phyloP scores from a whole-genome alignment of 2,113 vertebrate genomes.

The Columba livia region DNA sequence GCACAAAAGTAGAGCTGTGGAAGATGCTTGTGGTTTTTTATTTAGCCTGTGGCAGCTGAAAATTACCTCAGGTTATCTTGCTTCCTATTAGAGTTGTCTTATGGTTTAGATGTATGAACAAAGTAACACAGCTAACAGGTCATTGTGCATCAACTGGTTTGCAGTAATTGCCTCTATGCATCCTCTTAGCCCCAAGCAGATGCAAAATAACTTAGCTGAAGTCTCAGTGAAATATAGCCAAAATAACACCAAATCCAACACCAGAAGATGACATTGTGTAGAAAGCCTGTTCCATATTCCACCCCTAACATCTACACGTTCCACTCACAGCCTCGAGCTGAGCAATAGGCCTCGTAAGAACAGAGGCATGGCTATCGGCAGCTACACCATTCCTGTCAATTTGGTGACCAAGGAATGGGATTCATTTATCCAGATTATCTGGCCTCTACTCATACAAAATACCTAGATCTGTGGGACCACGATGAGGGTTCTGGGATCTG shows the following conservation, averaged over 20 bases:
- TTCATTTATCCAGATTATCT: not conserved
- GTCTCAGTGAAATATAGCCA: not conserved
- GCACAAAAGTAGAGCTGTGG: accelerated
- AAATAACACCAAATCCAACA: not conserved
- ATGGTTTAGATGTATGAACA: not conserved
- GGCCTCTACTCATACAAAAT: not conserved
- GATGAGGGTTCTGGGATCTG: not conserved
- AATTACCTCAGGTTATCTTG: not conserved
- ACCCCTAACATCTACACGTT: not conserved
- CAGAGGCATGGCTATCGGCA: not conserved
- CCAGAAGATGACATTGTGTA: not conserved
- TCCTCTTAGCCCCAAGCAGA: not conserved
- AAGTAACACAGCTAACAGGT: not conserved
- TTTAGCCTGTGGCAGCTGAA: not conserved
- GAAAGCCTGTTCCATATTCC: not conserved
- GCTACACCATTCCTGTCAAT: not conserved
- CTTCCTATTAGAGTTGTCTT: not conserved
- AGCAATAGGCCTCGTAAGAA: not conserved
- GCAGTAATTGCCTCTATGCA: not conserved
- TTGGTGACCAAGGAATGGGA: not conserved
- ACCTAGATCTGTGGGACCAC: not conserved
- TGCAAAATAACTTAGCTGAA: not conserved
- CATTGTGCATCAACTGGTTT: not conserved
- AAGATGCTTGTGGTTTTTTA: not conserved
- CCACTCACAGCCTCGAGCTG: not conserved